A percentile compares a stretch with the other conserved stretches of the same genome.
Evolutionary conservation across 2,113 vertebrate species (phyloP).

Genomic region (Indri indri): DNA sequence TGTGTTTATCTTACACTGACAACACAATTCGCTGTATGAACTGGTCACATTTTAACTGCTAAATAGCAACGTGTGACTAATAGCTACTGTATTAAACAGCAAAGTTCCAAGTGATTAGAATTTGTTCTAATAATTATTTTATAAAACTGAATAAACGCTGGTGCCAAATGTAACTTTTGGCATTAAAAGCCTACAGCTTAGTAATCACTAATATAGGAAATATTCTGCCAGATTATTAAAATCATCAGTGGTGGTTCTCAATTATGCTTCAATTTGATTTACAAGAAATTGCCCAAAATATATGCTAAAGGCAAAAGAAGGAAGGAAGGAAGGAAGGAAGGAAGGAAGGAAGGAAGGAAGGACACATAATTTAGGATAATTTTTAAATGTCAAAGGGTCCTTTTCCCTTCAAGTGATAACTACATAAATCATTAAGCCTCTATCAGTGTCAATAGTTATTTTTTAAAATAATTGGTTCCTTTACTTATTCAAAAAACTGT

Average conservation of each 20-base stretch:
- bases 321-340: fast-evolving
- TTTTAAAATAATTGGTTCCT: slow-evolving; percentile 2
- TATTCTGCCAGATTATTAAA: neutral
- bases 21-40: neutral
- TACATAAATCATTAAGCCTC: neutral
- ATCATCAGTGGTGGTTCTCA: neutral
- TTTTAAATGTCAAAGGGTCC: neutral
- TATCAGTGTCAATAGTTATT: neutral
- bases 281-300: neutral
- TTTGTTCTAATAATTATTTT: neutral
- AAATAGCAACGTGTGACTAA: neutral
- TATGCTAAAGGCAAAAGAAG: neutral
- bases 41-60: neutral
- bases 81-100: neutral
- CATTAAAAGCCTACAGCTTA: neutral
- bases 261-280: neutral
- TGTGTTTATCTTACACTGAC: neutral
- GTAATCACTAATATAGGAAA: neutral
- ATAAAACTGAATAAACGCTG: neutral
- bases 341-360: fast-evolving
- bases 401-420: slow-evolving; percentile 11
- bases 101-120: neutral
- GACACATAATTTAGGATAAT: neutral
- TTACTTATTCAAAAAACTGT: slow-evolving; percentile 5
- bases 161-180: neutral